Conservation (phyloP, 2,113 vertebrate genomes). For the Ploceus nigricollis region DNA sequence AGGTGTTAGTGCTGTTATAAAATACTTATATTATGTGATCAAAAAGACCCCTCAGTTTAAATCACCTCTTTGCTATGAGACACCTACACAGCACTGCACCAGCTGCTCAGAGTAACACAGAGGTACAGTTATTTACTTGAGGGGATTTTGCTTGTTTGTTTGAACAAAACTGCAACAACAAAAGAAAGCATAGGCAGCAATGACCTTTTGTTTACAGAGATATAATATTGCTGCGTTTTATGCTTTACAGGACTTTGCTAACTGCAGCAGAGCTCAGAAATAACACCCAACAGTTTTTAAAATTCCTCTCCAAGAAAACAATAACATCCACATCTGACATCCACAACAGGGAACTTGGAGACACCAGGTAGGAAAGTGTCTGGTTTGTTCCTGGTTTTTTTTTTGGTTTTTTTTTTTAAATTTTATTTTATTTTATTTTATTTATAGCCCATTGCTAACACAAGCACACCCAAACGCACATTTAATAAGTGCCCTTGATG, state of each 20-base stretch:
- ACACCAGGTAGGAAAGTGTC: neutral
- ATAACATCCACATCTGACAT: neutral
- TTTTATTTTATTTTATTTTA: neutral
- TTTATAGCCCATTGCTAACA: neutral
- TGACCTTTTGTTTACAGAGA: neutral
- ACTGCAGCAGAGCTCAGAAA: neutral
- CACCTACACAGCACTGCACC: neutral
- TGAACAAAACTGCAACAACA: neutral
- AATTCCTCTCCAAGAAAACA: neutral
- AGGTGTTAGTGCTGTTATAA: neutral
- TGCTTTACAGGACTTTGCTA: neutral
- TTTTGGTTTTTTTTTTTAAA: too few species aligned
- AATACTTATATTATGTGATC: neutral
- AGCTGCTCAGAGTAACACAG: neutral
- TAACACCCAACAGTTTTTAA: neutral
- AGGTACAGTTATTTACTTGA: neutral
- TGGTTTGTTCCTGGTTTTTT: neutral
- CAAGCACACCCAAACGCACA: neutral
- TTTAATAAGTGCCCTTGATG: neutral
- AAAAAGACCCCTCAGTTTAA: neutral
- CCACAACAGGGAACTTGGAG: neutral
- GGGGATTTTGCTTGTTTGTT: neutral
- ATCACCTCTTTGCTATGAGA: neutral
- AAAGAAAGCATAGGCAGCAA: neutral
- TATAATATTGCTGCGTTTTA: neutral